Evolutionary conservation across 2,113 vertebrate genomes (phyloP), one percentile per base, ranked within the genome.

Genomic region (Tragulus kanchil): DNA sequence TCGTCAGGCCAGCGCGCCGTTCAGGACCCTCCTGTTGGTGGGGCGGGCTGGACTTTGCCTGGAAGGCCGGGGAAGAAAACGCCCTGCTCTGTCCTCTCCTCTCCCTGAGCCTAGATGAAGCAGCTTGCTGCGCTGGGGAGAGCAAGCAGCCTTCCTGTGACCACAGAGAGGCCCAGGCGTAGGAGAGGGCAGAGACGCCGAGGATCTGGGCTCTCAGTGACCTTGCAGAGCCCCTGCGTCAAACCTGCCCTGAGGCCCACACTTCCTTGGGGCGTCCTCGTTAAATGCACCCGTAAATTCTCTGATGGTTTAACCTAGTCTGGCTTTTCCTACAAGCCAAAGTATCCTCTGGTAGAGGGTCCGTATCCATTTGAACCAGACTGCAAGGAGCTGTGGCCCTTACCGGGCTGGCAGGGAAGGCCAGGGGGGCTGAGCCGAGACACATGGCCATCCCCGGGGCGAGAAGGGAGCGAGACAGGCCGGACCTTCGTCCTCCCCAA

Each of bases 1-100:
- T 48, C 23, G 5, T 3, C 5, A 0, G 11, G 79, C 25, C 45
- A 1, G 52, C 0, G 6, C 69, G 58, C 25, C 25, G 42, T 1
- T 8, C 73, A 45, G 61, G 69, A 26, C 9, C 6, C 19, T 67
- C 75, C 67, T 36, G n/a, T 36, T 10, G 1, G 81, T 10, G 42
- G 6, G n/a, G 31, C 14, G 17, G 23, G 50, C 48, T 50, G 54
- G 77, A 10, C 83, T 48, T 67, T 8, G n/a, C 78, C 28, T 6
- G 36, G 31, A 48, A 17, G 42, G 23, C 2, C 21, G 67, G 26
- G 14, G 23, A 75, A 15, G 42, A 16, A 17, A 28, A 23, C 19
- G n/a, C 19, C 26, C 25, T 19, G 9, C n/a, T 56, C 3, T 3
- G 14, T 42, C 12, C 13, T 31, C 65, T 56, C 48, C 61, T 23